Conservation (phyloP, 2,113 vertebrate genomes). For the Psilopsiagon aymara region DNA sequence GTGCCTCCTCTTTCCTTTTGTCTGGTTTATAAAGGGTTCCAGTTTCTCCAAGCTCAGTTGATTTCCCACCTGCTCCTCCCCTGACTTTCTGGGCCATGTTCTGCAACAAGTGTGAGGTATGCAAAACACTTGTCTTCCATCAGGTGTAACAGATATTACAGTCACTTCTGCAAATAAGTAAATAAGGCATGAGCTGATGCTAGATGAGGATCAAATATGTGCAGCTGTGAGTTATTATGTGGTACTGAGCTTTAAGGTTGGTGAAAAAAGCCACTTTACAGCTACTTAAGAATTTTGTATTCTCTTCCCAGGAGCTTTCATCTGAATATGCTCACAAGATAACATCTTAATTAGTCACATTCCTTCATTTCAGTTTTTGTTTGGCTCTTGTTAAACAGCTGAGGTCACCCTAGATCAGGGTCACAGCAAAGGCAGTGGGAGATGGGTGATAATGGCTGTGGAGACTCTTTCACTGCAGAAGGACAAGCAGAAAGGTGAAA, state of each 20-base stretch:
- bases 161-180: background rate
- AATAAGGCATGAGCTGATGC: conserved; percentile 25
- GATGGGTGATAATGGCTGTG: background rate
- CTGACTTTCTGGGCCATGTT: background rate
- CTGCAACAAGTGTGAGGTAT: background rate
- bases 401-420: background rate
- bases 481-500: background rate
- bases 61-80: background rate
- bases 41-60: background rate
- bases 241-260: background rate
- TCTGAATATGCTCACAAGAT: background rate
- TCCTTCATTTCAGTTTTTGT: background rate
- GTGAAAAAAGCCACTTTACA: conserved; percentile 16
- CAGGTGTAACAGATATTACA: background rate
- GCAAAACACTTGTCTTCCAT: background rate
- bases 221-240: background rate
- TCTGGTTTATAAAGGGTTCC: background rate
- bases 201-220: background rate
- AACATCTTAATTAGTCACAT: conserved; percentile 5
- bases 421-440: background rate
- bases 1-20: background rate
- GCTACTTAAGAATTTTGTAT: background rate
- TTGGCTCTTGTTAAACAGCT: conserved; percentile 2
- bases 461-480: background rate
- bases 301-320: conserved; percentile 1